phyloP scores from a whole-genome alignment of 2,888 invertebrate genomes.

The Melikaiella ostensackeni region DNA sequence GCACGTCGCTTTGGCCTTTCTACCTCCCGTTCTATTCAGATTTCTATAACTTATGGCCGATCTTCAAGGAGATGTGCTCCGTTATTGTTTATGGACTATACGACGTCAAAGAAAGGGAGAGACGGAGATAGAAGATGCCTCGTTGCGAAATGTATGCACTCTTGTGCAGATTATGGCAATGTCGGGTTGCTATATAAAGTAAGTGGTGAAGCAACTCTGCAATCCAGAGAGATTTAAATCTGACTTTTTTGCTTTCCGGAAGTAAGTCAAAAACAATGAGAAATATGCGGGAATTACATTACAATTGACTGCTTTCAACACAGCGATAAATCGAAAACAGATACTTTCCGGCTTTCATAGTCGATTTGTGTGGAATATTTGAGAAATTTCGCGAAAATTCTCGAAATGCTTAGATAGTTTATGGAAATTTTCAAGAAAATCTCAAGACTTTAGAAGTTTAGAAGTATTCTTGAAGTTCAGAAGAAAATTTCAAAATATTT shows the following conservation, averaged over 20 bases:
- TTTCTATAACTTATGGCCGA: conserved; percentile 62
- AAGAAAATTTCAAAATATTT: too few species aligned
- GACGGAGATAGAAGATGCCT: neutral
- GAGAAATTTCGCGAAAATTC: too few species aligned
- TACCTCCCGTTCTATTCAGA: conserved; percentile 28
- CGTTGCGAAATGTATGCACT: conserved; percentile 24
- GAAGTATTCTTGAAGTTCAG: too few species aligned
- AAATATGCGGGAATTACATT: neutral
- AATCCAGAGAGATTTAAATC: conserved; percentile 13
- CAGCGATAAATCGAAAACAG: too few species aligned
- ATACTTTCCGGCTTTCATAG: too few species aligned
- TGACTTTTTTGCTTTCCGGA: conserved; percentile 29
- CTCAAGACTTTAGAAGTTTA: too few species aligned
- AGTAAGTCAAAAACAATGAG: neutral
- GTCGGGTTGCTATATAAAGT: conserved; percentile 41
- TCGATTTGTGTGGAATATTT: too few species aligned
- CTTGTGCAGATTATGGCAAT: conserved; percentile 27
- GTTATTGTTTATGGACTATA: conserved; percentile 58
- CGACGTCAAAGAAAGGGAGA: conserved; percentile 21
- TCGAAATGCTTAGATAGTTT: too few species aligned
- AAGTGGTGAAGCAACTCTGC: conserved; percentile 44
- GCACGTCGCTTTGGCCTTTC: conserved; percentile 25
- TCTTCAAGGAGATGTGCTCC: conserved; percentile 61
- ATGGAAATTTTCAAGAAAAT: too few species aligned
- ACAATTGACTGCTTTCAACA: neutral